Base-by-base conservation (phyloP, 1,140 invertebrate genomes). In the Diorhabda sublineata region DNA sequence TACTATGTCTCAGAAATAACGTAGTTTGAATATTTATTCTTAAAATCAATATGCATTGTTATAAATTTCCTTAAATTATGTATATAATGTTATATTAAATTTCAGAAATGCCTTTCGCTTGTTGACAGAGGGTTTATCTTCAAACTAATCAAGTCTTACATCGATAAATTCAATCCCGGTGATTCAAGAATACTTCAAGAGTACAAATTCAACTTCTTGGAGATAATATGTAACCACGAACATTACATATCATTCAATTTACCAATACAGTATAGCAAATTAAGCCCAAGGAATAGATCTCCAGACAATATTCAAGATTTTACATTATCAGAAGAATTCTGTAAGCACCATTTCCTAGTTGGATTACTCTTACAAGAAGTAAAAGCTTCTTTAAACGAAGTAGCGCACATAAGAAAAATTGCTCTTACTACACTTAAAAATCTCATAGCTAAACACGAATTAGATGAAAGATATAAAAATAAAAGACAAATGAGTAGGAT, bases 81-180 rank as follows among this genome's bases (percentile, higher is more conserved):
- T 26, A 26, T 26, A 1, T 26, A 26, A 26, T 26, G 26, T 26
- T 7, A 4, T 60, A 56, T 61, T 58, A 75, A 77, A 76, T 84
- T 85, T 67, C 84, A 95, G 91, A 91, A 89, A 78, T 95, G 93
- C 77, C 84, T 98, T 56, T 95, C 91, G 8, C 89, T 97, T 73
- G 95, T 97, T 90, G 95, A 98, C 83, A 86, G 96, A 72, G 95
- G 95, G 42, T 95, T 95, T 81, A 90, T 97, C 11, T 97, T 98
- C 77, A 87, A 89, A 68, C 81, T 96, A 72, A 92, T 98, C 66
- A 93, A 94, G 77, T 87, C 86, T 61, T 95, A 97, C 77, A 84
- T 98, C 76, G 91, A 92, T 58, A 92, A 92, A 77, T 96, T 97
- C 79, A 88, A 91, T 71, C 85, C 88, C 0, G 92, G 91, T 8